Conservation (phyloP, 2,888 invertebrate species). For the Andrena trimmerana region DNA sequence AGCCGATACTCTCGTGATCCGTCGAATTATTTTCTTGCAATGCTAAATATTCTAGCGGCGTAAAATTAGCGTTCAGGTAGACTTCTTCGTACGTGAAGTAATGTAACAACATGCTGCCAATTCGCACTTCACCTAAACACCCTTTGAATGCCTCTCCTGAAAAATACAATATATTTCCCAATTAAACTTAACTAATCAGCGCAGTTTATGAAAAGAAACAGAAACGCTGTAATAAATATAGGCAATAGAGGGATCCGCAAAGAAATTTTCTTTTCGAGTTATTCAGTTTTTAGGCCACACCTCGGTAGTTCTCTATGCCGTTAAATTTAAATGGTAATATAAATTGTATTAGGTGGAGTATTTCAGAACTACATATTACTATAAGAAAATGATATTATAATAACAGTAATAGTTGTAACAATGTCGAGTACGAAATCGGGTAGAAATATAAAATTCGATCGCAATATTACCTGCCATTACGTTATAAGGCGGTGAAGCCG, state of each 20-base stretch:
- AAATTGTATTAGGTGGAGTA: too few species aligned
- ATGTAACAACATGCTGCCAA: constrained; percentile 93
- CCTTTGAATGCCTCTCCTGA: constrained; percentile 88
- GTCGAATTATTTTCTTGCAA: constrained; percentile 75
- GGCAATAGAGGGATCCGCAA: too few species aligned
- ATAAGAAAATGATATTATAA: too few species aligned
- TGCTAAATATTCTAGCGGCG: constrained; percentile 83
- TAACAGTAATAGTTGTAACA: too few species aligned
- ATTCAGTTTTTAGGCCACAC: too few species aligned
- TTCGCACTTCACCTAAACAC: constrained; percentile 94
- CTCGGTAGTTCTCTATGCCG: too few species aligned
- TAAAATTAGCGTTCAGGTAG: constrained; percentile 86
- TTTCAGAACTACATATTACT: too few species aligned
- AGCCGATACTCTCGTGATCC: constrained; percentile 87
- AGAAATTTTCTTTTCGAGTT: too few species aligned
- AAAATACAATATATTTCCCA: constrained; percentile 20
- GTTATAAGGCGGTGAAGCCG: constrained; percentile 77
- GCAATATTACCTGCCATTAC: constrained; percentile 77
- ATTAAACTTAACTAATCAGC: background rate
- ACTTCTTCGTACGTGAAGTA: constrained; percentile 93
- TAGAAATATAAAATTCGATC: background rate
- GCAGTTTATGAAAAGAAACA: background rate
- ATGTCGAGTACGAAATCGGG: background rate
- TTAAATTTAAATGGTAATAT: too few species aligned
- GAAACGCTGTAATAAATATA: background rate